phyloP scores from a whole-genome alignment of 2,888 invertebrate genomes.

The Rhingia campestris region DNA sequence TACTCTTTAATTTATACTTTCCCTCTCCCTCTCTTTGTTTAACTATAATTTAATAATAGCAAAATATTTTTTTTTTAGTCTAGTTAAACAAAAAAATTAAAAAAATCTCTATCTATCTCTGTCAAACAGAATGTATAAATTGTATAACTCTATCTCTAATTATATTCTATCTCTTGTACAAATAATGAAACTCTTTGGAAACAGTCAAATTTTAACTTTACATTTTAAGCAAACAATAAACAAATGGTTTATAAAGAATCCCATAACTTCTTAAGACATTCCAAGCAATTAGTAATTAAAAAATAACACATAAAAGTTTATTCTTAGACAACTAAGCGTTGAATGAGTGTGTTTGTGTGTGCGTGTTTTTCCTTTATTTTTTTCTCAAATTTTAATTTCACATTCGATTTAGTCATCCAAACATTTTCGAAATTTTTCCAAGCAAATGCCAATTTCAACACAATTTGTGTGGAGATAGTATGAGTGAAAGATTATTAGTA shows the following conservation, averaged over 20 bases:
- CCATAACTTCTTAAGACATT: slow-evolving; percentile 74
- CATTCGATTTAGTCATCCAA: slow-evolving; percentile 68
- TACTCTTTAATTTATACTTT: neutral
- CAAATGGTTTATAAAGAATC: slow-evolving; percentile 56
- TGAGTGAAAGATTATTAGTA: neutral
- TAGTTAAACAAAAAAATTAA: slow-evolving; percentile 43
- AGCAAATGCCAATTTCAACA: neutral
- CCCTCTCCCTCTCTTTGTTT: neutral
- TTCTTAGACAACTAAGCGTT: slow-evolving; percentile 4
- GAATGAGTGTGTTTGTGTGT: slow-evolving; percentile 16
- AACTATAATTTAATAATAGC: slow-evolving; percentile 18
- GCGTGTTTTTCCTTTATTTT: slow-evolving; percentile 40
- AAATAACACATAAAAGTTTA: slow-evolving; percentile 15
- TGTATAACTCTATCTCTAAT: slow-evolving; percentile 41
- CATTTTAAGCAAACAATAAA: slow-evolving; percentile 46
- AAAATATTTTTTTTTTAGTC: slow-evolving; percentile 38
- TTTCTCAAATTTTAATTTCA: slow-evolving; percentile 67
- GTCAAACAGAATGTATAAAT: slow-evolving; percentile 72
- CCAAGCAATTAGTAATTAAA: slow-evolving; percentile 54
- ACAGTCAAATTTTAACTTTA: slow-evolving; percentile 74
- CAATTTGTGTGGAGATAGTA: neutral
- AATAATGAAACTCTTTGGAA: slow-evolving; percentile 71
- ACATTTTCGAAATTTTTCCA: slow-evolving; percentile 16
- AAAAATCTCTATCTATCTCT: slow-evolving; percentile 55
- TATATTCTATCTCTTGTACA: slow-evolving; percentile 69